Percentiles rank a stretch among this genome's conserved stretches.
phyloP scores from a whole-genome alignment of 2,888 invertebrate genomes.

The Tenthredo scrophulariae region DNA sequence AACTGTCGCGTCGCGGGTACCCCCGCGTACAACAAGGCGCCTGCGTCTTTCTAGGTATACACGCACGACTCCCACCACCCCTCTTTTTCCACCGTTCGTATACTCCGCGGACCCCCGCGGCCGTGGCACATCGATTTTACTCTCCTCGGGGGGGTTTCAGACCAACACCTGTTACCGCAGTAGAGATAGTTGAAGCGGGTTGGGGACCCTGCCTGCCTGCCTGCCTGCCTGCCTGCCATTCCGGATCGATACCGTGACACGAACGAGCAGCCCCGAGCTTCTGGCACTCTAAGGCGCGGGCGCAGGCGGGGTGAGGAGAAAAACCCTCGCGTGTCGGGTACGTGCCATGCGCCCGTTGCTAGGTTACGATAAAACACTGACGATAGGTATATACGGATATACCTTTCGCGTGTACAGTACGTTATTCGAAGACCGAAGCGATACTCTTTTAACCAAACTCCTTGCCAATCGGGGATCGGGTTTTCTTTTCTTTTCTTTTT shows the following conservation, averaged over 20 bases:
- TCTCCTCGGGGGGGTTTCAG: slow-evolving; percentile 59
- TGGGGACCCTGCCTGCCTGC: slow-evolving; percentile 12
- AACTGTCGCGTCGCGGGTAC: slow-evolving; percentile 65
- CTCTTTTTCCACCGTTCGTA: slow-evolving; percentile 33
- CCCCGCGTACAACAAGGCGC: slow-evolving; percentile 60
- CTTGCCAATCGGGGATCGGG: neutral
- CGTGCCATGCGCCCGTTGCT: slow-evolving; percentile 49
- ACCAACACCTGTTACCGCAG: slow-evolving; percentile 77
- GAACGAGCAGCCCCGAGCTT: slow-evolving; percentile 40
- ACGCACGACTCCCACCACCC: neutral
- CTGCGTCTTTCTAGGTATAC: slow-evolving; percentile 58
- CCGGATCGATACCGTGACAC: slow-evolving; percentile 52
- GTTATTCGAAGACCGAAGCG: neutral
- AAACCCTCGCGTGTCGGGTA: slow-evolving; percentile 27
- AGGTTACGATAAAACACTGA: slow-evolving; percentile 33
- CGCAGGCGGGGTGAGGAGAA: slow-evolving; percentile 9
- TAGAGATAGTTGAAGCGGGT: slow-evolving; percentile 58
- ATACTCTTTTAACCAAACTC: neutral
- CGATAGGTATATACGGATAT: neutral
- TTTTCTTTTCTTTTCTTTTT: too few relatives aligned
- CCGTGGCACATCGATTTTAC: slow-evolving; percentile 63
- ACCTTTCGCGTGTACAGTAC: neutral
- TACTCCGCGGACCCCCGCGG: slow-evolving; percentile 58
- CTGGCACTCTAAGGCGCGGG: slow-evolving; percentile 22
- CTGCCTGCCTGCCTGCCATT: neutral